These are phyloP conservation scores for Perca fluviatilis DNA, from an alignment of 2,113 vertebrate species.

Conservation along the genomic window DNA sequence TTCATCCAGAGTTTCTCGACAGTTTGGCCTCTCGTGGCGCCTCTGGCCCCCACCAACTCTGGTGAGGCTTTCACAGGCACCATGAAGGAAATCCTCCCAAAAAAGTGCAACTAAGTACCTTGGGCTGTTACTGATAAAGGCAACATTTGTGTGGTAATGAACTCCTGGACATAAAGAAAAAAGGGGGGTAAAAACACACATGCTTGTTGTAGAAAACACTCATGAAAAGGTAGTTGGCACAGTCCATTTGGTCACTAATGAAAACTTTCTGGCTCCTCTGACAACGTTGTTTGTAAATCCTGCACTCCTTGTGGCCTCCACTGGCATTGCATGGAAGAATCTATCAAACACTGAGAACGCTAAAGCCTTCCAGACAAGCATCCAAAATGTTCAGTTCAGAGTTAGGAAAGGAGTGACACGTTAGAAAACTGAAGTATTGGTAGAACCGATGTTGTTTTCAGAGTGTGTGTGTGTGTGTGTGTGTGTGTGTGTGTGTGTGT, in stretches of 20 bases:
- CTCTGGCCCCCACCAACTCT: slow-evolving; percentile 44
- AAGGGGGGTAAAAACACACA: slow-evolving; percentile 58
- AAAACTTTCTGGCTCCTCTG: slow-evolving; percentile 75
- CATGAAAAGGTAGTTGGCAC: slow-evolving; percentile 83
- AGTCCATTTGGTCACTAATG: slow-evolving; percentile 87
- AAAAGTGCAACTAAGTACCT: slow-evolving; percentile 81
- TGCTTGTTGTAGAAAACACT: slow-evolving; percentile 77
- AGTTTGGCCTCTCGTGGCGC: slow-evolving; percentile 37
- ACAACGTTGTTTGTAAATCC: slow-evolving; percentile 32
- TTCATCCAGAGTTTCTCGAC: slow-evolving; percentile 14
- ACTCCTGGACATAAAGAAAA: slow-evolving; percentile 29
- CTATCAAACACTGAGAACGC: slow-evolving; percentile 11
- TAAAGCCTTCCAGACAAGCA: slow-evolving; percentile 28
- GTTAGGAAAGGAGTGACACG: slow-evolving; percentile 25
- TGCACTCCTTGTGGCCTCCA: slow-evolving; percentile 45
- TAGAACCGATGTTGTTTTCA: slow-evolving; percentile 7
- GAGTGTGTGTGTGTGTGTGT: slow-evolving; percentile 30
- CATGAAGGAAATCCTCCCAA: slow-evolving; percentile 45
- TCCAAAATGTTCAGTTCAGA: slow-evolving; percentile 44
- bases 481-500: slow-evolving; percentile 31
- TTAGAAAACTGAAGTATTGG: slow-evolving; percentile 20
- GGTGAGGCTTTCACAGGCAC: slow-evolving; percentile 67
- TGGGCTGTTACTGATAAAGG: slow-evolving; percentile 76
- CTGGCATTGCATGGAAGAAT: slow-evolving; percentile 24
- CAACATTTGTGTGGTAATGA: slow-evolving; percentile 70